phyloP scores from a whole-genome alignment of 2,888 invertebrate genomes.

The Oithona nana region DNA sequence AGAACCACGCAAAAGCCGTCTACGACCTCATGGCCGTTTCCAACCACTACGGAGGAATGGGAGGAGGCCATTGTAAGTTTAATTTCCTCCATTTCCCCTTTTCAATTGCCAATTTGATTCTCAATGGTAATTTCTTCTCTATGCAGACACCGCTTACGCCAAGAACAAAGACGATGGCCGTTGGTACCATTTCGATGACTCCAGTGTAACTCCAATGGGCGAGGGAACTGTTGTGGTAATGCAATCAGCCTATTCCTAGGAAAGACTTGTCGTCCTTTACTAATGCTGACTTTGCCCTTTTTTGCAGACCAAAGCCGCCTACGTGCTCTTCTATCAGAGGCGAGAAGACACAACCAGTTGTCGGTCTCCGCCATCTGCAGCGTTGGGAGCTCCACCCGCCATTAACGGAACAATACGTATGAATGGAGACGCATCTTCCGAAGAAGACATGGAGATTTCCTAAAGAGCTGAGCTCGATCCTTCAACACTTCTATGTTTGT shows the following conservation, averaged over 20 bases:
- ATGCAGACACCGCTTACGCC: constrained; percentile 34
- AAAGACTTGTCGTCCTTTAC: too few species aligned
- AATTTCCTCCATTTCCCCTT: not conserved
- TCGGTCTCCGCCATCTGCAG: not conserved
- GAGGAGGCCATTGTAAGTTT: constrained; percentile 30
- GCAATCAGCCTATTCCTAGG: too few species aligned
- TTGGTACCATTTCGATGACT: constrained; percentile 37
- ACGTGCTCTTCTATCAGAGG: constrained; percentile 33
- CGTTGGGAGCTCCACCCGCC: not conserved
- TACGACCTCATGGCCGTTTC: constrained; percentile 36
- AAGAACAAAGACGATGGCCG: constrained; percentile 29
- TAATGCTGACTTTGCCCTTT: too few species aligned
- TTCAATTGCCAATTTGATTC: not conserved
- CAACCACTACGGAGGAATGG: constrained; percentile 36
- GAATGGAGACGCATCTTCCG: constrained; percentile 3
- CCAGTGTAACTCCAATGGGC: constrained; percentile 27
- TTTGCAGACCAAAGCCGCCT: constrained; percentile 31
- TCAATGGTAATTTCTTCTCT: constrained; percentile 12
- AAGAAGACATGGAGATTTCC: not conserved
- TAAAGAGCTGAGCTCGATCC: too few species aligned
- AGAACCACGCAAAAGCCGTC: constrained; percentile 25
- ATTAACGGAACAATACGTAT: not conserved
- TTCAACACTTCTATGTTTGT: too few species aligned
- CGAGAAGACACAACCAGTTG: constrained; percentile 20
- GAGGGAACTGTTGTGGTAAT: constrained; percentile 31